These are phyloP conservation scores for Elegia similella DNA, from an alignment of 2,888 invertebrate genomes.

Conservation along the genomic window DNA sequence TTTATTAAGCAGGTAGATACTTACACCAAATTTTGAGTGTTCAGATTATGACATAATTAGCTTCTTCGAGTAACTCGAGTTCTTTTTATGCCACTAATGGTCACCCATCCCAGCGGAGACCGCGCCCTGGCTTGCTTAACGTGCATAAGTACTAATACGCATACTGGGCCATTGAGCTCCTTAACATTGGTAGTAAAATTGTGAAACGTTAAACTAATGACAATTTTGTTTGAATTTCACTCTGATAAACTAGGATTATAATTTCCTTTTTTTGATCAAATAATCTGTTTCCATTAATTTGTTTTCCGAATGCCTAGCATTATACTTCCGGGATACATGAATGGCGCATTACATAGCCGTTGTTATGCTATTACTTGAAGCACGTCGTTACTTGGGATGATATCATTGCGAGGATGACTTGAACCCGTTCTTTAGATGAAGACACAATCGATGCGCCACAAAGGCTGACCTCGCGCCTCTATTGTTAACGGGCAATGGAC, in stretches of 20 bases:
- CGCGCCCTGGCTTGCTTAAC: no score
- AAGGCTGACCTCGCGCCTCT: constrained; percentile 57
- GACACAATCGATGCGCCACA: constrained; percentile 55
- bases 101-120: no score
- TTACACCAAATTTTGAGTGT: background rate
- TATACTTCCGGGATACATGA: constrained; percentile 16
- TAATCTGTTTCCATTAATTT: no score
- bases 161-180: no score
- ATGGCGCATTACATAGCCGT: background rate
- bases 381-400: constrained; percentile 18
- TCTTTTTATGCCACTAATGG: no score
- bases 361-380: background rate
- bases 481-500: constrained; percentile 54
- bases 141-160: no score
- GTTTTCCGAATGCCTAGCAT: background rate
- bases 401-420: constrained; percentile 48
- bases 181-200: no score
- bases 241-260: no score
- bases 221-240: no score
- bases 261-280: no score
- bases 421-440: constrained; percentile 48
- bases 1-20: background rate
- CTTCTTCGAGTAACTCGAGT: background rate
- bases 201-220: no score
- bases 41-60: background rate